Evolutionary conservation across 2,797 vertebrate species (phyloP).

Genomic region (Etheostoma perlongum): DNA sequence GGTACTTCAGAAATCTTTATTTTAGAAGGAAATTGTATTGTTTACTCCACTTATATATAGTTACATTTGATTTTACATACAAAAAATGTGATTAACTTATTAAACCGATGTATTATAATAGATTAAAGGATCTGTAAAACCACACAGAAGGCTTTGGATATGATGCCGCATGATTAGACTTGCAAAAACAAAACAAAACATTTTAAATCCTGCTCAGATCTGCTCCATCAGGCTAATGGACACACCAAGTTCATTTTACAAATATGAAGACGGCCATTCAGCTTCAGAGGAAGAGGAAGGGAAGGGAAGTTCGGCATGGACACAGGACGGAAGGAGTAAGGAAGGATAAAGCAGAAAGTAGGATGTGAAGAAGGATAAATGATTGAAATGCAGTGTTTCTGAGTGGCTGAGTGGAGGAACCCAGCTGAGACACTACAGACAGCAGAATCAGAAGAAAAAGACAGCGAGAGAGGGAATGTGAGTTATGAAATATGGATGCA

Average conservation of each 20-base stretch:
- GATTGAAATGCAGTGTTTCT: slow-evolving; percentile 6
- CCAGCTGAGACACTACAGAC: slow-evolving; percentile 19
- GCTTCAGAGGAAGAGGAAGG: neutral
- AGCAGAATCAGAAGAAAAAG: slow-evolving; percentile 23
- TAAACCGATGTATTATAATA: neutral
- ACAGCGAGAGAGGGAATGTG: slow-evolving; percentile 23
- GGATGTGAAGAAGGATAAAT: slow-evolving; percentile 14
- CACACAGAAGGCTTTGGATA: too few species aligned
- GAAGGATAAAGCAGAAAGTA: neutral
- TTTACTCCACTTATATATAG: neutral
- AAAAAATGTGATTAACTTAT: neutral
- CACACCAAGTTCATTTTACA: neutral
- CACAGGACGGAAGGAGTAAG: neutral
- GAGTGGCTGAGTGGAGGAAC: slow-evolving; percentile 15
- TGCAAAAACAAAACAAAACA: too few species aligned
- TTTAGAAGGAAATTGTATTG: neutral
- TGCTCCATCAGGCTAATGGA: too few species aligned
- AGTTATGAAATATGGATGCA: slow-evolving; percentile 49
- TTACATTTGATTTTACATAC: too few species aligned
- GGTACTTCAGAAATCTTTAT: neutral
- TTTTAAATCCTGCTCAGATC: too few species aligned
- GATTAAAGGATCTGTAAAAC: neutral
- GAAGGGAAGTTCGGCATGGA: neutral
- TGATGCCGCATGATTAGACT: too few species aligned
- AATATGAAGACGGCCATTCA: neutral